These are phyloP conservation scores for Pangasius sanitwongsei DNA, from an alignment of 2,797 vertebrate species.

Conservation along the genomic window DNA sequence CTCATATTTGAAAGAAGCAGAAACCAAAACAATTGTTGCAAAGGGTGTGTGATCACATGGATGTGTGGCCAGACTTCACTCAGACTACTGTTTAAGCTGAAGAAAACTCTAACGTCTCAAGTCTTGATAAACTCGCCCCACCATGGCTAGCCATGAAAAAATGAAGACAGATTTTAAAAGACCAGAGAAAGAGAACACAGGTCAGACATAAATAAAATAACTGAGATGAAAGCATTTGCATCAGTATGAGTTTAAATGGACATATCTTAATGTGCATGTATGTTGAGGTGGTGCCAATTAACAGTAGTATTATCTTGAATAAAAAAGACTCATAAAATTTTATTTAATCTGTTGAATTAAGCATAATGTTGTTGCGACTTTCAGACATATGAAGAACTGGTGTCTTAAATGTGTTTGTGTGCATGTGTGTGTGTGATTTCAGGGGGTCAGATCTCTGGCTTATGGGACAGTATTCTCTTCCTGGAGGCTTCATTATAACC, in stretches of 20 bases:
- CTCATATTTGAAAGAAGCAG: slow-evolving; percentile 18
- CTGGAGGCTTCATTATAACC: slow-evolving; percentile 44
- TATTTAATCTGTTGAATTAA: not conserved
- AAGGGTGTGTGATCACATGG: slow-evolving; percentile 29
- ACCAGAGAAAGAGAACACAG: slow-evolving; percentile 10
- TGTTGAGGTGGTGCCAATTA: too few species aligned
- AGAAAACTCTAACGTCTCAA: slow-evolving; percentile 12
- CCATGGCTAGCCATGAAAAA: slow-evolving; percentile 5
- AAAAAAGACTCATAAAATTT: not conserved
- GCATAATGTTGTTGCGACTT: not conserved
- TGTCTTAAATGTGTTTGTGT: not conserved
- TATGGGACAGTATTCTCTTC: slow-evolving; percentile 51
- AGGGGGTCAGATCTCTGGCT: slow-evolving; percentile 41
- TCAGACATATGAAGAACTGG: not conserved
- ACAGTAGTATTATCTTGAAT: not conserved
- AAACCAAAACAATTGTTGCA: slow-evolving; percentile 31
- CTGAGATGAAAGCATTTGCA: not conserved
- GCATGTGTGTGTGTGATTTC: slow-evolving; percentile 16
- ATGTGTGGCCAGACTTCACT: slow-evolving; percentile 33
- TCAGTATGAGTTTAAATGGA: slow-evolving; percentile 4
- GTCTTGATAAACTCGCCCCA: slow-evolving; percentile 22
- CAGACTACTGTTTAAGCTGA: slow-evolving; percentile 34
- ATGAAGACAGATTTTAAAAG: not conserved
- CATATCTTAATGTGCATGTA: slow-evolving; percentile 39
- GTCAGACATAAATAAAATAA: not conserved